phyloP scores from a whole-genome alignment of 2,797 vertebrate genomes.

The Chelonia mydas region DNA sequence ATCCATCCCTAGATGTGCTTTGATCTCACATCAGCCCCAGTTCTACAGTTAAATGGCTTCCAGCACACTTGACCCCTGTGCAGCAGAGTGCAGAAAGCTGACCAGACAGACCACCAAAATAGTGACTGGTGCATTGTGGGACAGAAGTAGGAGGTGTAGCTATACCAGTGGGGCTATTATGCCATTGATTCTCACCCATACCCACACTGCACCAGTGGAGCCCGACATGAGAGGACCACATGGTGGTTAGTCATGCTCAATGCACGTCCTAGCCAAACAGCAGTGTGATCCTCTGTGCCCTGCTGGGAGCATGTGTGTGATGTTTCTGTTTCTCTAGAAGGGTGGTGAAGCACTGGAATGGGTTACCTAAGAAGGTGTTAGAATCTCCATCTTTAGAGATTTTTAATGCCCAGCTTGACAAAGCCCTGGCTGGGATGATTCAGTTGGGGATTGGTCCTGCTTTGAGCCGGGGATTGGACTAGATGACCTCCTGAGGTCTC shows the following conservation, averaged over 20 bases:
- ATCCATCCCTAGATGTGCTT: not conserved
- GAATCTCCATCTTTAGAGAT: too few species aligned
- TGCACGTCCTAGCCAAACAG: too few species aligned
- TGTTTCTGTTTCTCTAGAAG: too few species aligned
- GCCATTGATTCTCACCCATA: not conserved
- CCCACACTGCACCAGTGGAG: not conserved
- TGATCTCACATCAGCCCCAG: not conserved
- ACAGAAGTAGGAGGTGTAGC: not conserved
- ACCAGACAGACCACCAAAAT: not conserved
- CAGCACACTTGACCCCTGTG: not conserved
- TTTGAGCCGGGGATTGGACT: too few species aligned
- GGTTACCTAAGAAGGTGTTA: too few species aligned
- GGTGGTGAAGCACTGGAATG: too few species aligned
- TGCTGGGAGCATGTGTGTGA: too few species aligned
- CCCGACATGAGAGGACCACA: not conserved
- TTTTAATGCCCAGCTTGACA: too few species aligned
- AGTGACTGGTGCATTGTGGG: not conserved
- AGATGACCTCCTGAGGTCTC: too few species aligned
- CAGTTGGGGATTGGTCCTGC: too few species aligned
- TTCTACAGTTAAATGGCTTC: not conserved
- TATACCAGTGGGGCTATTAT: not conserved
- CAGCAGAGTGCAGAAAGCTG: not conserved
- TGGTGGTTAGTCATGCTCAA: not conserved
- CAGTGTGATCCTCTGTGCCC: too few species aligned
- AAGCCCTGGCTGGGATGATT: too few species aligned